Percentiles rank a stretch among this genome's conserved stretches.
Conservation (phyloP, 2,888 invertebrate genomes). For the Agrochola litura region DNA sequence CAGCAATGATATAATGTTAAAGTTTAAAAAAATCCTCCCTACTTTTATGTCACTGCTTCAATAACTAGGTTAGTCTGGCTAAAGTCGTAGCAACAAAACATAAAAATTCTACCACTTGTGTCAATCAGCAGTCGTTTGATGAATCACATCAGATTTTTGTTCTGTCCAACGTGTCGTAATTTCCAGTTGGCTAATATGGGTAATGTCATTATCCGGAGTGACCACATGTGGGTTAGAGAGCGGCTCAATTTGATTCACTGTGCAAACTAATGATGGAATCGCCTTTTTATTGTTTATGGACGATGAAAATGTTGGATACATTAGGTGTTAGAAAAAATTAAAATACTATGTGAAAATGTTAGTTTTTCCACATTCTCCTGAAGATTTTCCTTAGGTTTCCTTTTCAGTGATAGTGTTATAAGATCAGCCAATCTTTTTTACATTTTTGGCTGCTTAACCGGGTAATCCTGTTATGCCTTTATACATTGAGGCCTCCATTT, state of each 20-base stretch:
- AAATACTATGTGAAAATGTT: not conserved
- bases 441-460: not conserved
- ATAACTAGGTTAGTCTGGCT: not conserved
- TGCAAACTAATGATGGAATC: not conserved
- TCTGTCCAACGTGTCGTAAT: slow-evolving; percentile 2
- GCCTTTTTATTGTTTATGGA: not conserved
- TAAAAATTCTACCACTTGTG: slow-evolving; percentile 15
- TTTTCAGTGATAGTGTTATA: not conserved
- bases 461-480: too few species aligned
- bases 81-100: slow-evolving; percentile 9
- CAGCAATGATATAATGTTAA: not conserved
- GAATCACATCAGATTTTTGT: slow-evolving; percentile 37
- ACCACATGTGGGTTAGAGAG: slow-evolving; percentile 35
- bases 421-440: too few species aligned
- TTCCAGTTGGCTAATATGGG: slow-evolving; percentile 29
- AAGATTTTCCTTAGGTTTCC: not conserved
- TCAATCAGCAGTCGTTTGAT: slow-evolving; percentile 29
- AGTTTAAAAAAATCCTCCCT: not conserved
- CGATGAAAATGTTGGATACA: not conserved
- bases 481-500: not conserved
- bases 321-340: not conserved
- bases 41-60: not conserved
- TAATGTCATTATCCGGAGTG: slow-evolving; percentile 10
- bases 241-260: slow-evolving; percentile 28
- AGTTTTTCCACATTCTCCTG: not conserved